These are phyloP conservation scores for Ophion ellenae DNA, from an alignment of 2,888 invertebrate species.

Conservation along the genomic window DNA sequence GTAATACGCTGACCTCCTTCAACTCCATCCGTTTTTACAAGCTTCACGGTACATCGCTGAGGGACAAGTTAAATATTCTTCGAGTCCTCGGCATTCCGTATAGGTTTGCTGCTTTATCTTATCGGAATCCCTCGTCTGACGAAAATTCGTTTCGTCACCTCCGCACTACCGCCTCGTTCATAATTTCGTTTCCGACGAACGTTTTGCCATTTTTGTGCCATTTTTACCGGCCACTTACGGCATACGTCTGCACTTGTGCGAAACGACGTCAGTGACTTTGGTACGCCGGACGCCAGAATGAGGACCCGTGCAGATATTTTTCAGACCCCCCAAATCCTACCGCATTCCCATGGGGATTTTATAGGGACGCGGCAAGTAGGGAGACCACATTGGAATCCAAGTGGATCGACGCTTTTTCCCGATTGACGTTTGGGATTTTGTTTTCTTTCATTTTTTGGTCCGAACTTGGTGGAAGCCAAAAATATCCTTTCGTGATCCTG, in stretches of 20 bases:
- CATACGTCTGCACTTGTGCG: too few relatives aligned
- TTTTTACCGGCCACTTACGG: neutral
- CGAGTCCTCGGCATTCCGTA: conserved; percentile 34
- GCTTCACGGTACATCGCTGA: conserved; percentile 41
- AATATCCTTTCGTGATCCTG: too few relatives aligned
- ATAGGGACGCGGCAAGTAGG: too few relatives aligned
- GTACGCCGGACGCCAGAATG: too few relatives aligned
- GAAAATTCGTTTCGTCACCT: conserved; percentile 40
- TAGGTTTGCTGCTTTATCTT: conserved; percentile 40
- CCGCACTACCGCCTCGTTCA: neutral
- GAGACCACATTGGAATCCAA: too few relatives aligned
- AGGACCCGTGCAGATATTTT: too few relatives aligned
- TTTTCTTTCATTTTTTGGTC: too few relatives aligned
- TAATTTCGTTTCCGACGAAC: neutral
- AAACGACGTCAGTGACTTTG: neutral
- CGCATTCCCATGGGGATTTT: too few relatives aligned
- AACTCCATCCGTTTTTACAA: conserved; percentile 55
- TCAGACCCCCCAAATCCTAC: too few relatives aligned
- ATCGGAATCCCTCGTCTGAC: conserved; percentile 24
- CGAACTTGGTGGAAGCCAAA: too few relatives aligned
- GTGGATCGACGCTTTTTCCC: too few relatives aligned
- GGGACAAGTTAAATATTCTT: conserved; percentile 59
- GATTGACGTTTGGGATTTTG: too few relatives aligned
- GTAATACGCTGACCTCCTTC: conserved; percentile 59
- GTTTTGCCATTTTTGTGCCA: neutral